A percentile compares a stretch with the other conserved stretches of the same genome.
These are phyloP conservation scores for Melanostoma scalare DNA, from an alignment of 2,888 invertebrate genomes.

Conservation along the genomic window DNA sequence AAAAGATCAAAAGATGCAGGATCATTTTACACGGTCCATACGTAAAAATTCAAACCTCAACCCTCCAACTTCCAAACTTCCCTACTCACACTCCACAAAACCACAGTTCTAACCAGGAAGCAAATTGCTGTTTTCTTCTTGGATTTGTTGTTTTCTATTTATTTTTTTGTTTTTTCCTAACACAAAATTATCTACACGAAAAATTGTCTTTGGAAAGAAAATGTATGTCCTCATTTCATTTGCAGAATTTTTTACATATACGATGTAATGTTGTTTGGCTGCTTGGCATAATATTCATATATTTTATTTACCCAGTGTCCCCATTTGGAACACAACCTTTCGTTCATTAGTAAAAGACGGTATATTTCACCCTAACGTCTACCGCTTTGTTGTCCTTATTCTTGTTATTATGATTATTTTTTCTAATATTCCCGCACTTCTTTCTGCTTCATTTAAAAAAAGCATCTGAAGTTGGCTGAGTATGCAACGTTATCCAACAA, in stretches of 20 bases:
- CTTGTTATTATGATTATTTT: neutral
- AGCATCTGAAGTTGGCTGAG: conserved; percentile 28
- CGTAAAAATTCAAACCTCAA: too few species aligned
- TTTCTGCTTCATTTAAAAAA: conserved; percentile 28
- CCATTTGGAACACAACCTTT: conserved; percentile 9
- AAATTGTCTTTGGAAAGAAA: neutral
- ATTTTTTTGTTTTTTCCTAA: too few species aligned
- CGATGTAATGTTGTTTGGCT: conserved; percentile 30
- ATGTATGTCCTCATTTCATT: conserved; percentile 14
- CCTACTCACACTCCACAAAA: too few species aligned
- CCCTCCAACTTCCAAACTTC: too few species aligned
- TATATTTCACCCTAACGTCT: conserved; percentile 36
- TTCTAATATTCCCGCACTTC: conserved; percentile 14
- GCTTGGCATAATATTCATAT: conserved; percentile 32
- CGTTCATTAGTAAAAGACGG: conserved; percentile 33
- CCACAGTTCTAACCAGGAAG: too few species aligned
- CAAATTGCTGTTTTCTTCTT: too few species aligned
- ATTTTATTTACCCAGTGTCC: conserved; percentile 8
- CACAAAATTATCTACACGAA: too few species aligned
- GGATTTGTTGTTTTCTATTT: too few species aligned
- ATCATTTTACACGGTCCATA: too few species aligned
- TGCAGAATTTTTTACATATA: neutral
- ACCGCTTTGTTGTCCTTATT: neutral
- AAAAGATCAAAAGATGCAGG: too few species aligned
- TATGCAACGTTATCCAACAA: conserved; percentile 40